Conservation (phyloP, 2,113 vertebrate species). For the Procapra przewalskii region DNA sequence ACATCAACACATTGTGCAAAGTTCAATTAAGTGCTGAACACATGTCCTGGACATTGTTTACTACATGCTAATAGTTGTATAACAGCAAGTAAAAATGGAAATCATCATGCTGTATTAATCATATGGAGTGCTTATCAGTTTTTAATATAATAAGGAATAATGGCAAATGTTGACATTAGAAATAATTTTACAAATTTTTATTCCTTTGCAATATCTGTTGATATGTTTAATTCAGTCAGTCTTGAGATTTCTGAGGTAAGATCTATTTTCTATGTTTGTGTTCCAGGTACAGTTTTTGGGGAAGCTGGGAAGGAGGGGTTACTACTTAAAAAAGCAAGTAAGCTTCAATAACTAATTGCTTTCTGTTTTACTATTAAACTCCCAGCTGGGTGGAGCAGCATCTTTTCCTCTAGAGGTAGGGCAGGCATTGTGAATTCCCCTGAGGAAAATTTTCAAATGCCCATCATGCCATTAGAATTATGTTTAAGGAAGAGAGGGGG, state of each 20-base stretch:
- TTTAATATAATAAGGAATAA: not conserved
- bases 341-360: not conserved
- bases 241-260: not conserved
- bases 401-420: not conserved
- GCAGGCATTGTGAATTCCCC: not conserved
- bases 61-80: not conserved
- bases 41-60: not conserved
- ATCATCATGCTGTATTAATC: not conserved
- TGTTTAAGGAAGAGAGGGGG: not conserved
- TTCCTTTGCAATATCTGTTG: not conserved
- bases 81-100: not conserved
- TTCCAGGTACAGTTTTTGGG: not conserved
- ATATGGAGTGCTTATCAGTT: not conserved
- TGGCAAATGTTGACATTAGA: not conserved
- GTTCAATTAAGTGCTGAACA: not conserved
- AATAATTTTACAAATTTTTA: not conserved
- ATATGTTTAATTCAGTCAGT: conserved; percentile 2
- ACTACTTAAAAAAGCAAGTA: conserved; percentile 3
- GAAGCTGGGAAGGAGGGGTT: not conserved
- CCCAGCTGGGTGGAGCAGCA: not conserved
- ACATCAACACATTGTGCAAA: not conserved
- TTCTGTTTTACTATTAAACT: conserved; percentile 3
- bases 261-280: not conserved
- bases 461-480: not conserved
- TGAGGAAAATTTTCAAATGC: not conserved